Conservation (phyloP, 2,113 vertebrate genomes). For the Myotis davidii region DNA sequence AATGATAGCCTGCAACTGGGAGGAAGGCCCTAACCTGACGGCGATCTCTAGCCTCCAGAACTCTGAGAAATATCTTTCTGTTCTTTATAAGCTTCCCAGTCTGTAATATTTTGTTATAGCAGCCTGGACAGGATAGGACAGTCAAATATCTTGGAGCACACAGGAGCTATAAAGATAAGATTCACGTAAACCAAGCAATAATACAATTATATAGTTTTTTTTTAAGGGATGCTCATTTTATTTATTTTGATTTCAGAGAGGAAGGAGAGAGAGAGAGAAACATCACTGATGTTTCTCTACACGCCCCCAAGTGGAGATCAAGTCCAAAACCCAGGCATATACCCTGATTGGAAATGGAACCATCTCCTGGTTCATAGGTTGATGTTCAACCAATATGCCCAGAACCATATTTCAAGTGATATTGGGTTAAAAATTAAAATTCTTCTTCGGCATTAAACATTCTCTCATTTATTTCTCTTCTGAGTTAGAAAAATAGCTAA, state of each 20-base stretch:
- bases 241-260: too few species aligned
- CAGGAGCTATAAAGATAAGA: neutral
- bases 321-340: too few species aligned
- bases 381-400: too few species aligned
- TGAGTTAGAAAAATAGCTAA: neutral
- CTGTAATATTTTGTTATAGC: neutral
- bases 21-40: neutral
- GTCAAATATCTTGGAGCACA: neutral
- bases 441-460: neutral
- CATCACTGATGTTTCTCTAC: too few species aligned
- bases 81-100: neutral
- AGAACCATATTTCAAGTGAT: neutral
- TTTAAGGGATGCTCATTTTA: too few species aligned
- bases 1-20: neutral
- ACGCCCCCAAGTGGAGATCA: too few species aligned
- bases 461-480: neutral
- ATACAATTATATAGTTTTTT: too few species aligned
- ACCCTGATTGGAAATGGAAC: too few species aligned
- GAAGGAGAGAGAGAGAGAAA: too few species aligned
- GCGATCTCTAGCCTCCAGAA: neutral
- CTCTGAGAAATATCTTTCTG: neutral
- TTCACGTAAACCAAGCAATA: neutral
- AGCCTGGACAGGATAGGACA: neutral
- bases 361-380: too few species aligned
- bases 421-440: conserved; percentile 16